These are phyloP conservation scores for Myotis vivesi DNA, from an alignment of 2,797 vertebrate genomes.

Conservation along the genomic window DNA sequence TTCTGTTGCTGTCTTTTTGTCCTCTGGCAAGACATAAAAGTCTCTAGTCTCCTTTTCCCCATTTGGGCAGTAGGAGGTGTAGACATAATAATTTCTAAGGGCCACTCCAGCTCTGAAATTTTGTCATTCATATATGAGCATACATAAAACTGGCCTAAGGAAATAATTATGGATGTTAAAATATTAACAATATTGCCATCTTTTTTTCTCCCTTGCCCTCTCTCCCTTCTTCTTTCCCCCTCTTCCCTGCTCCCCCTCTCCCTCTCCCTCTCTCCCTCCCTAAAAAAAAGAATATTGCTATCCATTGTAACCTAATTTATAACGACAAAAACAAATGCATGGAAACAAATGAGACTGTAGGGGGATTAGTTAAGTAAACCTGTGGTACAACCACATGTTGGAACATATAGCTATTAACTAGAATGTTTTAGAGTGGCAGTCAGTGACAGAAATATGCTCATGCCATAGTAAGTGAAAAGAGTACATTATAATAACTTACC, in stretches of 20 bases:
- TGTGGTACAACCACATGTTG: neutral
- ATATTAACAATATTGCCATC: neutral
- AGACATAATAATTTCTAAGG: neutral
- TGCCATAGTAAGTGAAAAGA: conserved; percentile 1
- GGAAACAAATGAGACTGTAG: neutral
- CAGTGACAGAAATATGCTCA: conserved; percentile 23
- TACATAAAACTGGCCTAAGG: conserved; percentile 24
- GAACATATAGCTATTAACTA: neutral
- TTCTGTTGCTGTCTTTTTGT: conserved; percentile 35
- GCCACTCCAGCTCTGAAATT: conserved; percentile 32
- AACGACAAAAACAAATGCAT: conserved; percentile 11
- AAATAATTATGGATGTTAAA: conserved; percentile 17
- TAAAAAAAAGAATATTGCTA: neutral
- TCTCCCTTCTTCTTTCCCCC: too few species aligned
- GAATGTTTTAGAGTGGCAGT: conserved; percentile 15
- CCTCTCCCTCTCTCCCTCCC: too few species aligned
- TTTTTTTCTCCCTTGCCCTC: too few species aligned
- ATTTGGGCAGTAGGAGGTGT: neutral
- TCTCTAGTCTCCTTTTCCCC: neutral
- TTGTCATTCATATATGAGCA: neutral
- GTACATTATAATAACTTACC: neutral
- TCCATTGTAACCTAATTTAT: conserved; percentile 1
- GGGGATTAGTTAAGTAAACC: conserved; percentile 3
- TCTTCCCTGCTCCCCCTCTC: too few species aligned
- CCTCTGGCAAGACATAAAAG: conserved; percentile 18